Base-by-base conservation (phyloP, 1,140 invertebrate species). In the Ceratosolen solmsi region DNA sequence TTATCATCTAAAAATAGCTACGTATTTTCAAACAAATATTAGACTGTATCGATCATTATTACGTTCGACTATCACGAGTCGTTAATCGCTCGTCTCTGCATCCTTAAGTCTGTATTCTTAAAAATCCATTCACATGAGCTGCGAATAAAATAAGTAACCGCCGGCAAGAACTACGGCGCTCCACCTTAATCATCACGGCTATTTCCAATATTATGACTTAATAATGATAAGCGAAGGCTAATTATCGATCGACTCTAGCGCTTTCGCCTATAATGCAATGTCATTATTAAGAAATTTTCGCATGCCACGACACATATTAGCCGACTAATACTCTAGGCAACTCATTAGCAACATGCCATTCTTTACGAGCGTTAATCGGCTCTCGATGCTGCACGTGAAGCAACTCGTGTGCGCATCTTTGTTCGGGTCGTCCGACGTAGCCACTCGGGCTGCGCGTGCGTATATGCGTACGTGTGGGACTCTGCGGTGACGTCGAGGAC, bases 371-470 rank as follows among this genome's bases (percentile, higher is more conserved):
- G 17, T 25, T 68, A 70, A 78, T 78, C 76, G 65, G 33, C 38
- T 65, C 51, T 41, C 78, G n/a, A 5, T n/a, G 33, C 41, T 22
- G 54, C 20, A 20, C 20, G 54, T 15, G 25, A 30, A 13, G 22
- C 63, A 33, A 22, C 38, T 30, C 63, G 65, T 46, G 58, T 49
- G 38, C n/a, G 11, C 71, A 72, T 73, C 70, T 80, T 73, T 63
- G n/a, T 79, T 60, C 49, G 68, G 51, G 17, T n/a, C n/a, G n/a
- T n/a, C n/a, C n/a, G n/a, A n/a, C n/a, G n/a, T n/a, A n/a, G n/a
- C n/a, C n/a, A n/a, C n/a, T 60, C 49, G 68, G 51, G 17, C 36
- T 46, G 20, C 2, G 68, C 22, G 68, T 70, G 68, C 38, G 68
- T 70, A 5, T 27, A 25, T 36, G 49, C 8, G 54, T 22, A 51